Conservation (phyloP, 2,797 vertebrate genomes). For the Liparis tanakae region DNA sequence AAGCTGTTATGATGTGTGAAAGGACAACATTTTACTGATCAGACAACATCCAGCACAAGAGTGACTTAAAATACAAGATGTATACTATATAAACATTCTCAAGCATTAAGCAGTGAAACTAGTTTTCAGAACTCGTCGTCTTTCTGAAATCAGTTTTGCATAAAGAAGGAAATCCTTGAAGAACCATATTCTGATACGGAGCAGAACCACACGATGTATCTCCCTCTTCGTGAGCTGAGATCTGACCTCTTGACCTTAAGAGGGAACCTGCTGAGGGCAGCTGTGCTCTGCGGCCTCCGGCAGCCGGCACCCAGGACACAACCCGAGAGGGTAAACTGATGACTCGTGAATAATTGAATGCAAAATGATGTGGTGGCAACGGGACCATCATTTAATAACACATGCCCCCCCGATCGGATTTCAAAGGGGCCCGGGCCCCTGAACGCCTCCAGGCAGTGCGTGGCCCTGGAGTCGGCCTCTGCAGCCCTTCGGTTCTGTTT, state of each 20-base stretch:
- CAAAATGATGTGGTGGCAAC: constrained; percentile 48
- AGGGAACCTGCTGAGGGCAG: constrained; percentile 13
- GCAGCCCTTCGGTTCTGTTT: constrained; percentile 35
- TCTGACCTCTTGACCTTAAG: background rate
- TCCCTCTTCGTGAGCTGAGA: background rate
- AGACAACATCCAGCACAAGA: background rate
- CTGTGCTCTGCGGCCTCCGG: constrained; percentile 35
- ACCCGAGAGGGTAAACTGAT: constrained; percentile 51
- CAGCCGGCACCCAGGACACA: constrained; percentile 55
- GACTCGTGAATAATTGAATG: constrained; percentile 68
- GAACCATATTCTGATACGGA: background rate
- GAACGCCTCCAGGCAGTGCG: constrained; percentile 44
- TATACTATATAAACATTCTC: background rate
- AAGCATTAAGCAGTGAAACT: background rate
- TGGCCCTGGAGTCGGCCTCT: background rate
- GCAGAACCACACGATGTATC: background rate
- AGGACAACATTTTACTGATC: background rate
- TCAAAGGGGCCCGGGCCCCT: constrained; percentile 15
- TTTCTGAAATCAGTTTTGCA: background rate
- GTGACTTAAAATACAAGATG: too few relatives aligned
- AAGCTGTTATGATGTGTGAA: background rate
- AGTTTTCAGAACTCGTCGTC: background rate
- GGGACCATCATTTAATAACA: constrained; percentile 47
- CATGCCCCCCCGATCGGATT: constrained; percentile 36
- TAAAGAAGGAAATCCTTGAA: background rate